phyloP scores from a whole-genome alignment of 1,140 invertebrate genomes.

The Drosophila quadrilineata region DNA sequence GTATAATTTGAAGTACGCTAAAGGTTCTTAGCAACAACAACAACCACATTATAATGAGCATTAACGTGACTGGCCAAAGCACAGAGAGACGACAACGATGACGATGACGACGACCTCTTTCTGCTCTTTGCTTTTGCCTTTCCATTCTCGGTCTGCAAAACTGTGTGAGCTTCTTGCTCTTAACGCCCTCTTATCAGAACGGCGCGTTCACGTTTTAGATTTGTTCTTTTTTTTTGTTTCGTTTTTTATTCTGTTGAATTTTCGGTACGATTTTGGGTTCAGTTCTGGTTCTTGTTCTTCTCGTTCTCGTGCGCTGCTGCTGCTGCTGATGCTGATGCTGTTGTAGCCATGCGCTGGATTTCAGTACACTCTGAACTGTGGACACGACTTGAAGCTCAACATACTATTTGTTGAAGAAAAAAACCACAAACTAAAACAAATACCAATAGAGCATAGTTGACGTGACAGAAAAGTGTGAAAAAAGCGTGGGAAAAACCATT shows the following conservation, averaged over 20 bases:
- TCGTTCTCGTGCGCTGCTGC: slow-evolving; percentile 6
- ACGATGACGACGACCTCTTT: slow-evolving; percentile 25
- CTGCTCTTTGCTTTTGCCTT: background rate
- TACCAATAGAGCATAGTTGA: slow-evolving; percentile 7
- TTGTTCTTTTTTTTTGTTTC: too few relatives aligned
- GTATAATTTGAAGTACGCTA: slow-evolving; percentile 66
- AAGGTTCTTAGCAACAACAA: slow-evolving; percentile 35
- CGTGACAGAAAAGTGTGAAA: slow-evolving; percentile 17
- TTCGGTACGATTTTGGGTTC: too few relatives aligned
- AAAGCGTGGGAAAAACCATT: slow-evolving; percentile 1
- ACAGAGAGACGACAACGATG: too few relatives aligned
- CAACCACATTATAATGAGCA: slow-evolving; percentile 9
- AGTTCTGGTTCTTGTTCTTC: slow-evolving; percentile 21
- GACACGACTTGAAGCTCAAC: slow-evolving; percentile 50
- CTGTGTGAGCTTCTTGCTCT: slow-evolving; percentile 31
- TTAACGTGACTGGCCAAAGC: slow-evolving; percentile 29
- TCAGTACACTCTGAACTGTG: slow-evolving; percentile 64
- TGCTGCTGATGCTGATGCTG: slow-evolving; percentile 52
- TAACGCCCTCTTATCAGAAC: slow-evolving; percentile 54
- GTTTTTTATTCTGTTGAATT: too few relatives aligned
- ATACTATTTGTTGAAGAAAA: background rate
- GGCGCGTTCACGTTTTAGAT: slow-evolving; percentile 12
- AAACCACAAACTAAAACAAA: background rate
- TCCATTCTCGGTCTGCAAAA: slow-evolving; percentile 19
- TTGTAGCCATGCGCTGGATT: slow-evolving; percentile 50